These are phyloP conservation scores for Zoanthus sansibaricus DNA, from an alignment of 92 coral and sea anemone species.

Conservation along the genomic window DNA sequence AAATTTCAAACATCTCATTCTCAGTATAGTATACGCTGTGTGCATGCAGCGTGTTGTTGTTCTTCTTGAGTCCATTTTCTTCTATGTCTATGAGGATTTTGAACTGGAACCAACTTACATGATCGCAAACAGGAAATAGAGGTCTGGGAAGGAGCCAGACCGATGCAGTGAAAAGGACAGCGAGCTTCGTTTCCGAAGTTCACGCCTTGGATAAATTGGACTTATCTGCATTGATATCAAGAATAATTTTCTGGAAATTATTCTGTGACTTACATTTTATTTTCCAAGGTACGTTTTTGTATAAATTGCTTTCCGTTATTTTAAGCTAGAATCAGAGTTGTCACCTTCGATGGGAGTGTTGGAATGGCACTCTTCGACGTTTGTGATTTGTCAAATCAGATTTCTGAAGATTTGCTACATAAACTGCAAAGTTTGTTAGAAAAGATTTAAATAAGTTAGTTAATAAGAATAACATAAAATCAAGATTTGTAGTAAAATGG, in stretches of 20 bases:
- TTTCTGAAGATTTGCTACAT: not conserved
- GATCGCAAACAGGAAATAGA: conserved; percentile 50
- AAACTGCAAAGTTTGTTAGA: not conserved
- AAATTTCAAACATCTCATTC: too few relatives aligned
- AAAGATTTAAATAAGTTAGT: not conserved
- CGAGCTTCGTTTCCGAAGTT: conserved; percentile 8
- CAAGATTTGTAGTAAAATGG: not conserved
- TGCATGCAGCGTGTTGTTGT: too few relatives aligned
- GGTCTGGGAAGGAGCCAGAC: conserved; percentile 38
- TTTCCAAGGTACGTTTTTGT: conserved; percentile 28
- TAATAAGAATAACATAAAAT: not conserved
- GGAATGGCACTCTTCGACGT: not conserved
- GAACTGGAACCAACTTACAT: conserved; percentile 8
- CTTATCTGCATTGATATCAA: conserved; percentile 15
- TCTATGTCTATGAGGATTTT: not conserved
- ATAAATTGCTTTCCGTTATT: not conserved
- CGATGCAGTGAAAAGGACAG: conserved; percentile 39
- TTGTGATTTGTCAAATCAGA: not conserved
- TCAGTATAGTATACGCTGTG: too few relatives aligned
- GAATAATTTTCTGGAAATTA: not conserved
- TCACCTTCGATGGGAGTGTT: not conserved
- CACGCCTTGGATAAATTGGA: conserved; percentile 36
- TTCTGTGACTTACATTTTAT: not conserved
- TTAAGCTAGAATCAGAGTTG: not conserved
- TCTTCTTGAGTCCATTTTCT: too few relatives aligned